Percentiles rank a stretch among this genome's conserved stretches.
Conservation (phyloP, 1,140 invertebrate genomes). For the Chironomus tepperi region DNA sequence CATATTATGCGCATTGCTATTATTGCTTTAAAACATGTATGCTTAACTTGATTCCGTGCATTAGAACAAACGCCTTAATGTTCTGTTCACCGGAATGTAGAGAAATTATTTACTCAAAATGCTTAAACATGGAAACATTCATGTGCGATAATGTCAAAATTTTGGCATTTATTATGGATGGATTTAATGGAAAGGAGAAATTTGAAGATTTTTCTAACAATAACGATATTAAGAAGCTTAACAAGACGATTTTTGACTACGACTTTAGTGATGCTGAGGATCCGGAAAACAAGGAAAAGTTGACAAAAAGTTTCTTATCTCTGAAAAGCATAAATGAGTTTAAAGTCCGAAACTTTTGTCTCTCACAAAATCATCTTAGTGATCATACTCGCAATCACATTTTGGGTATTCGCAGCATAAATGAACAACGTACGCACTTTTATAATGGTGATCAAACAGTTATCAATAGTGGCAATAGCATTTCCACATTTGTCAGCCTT, state of each 20-base stretch:
- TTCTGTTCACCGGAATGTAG: neutral
- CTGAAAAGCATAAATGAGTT: slow-evolving; percentile 33
- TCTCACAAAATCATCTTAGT: too few species aligned
- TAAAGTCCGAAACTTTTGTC: neutral
- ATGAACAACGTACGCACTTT: neutral
- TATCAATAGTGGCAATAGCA: neutral
- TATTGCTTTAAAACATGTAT: slow-evolving; percentile 61
- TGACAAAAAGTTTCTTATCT: neutral
- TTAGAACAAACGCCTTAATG: slow-evolving; percentile 45
- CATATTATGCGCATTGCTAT: slow-evolving; percentile 56
- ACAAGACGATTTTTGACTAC: neutral
- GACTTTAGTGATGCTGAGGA: neutral
- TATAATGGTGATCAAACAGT: neutral
- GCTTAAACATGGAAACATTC: neutral
- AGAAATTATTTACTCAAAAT: neutral
- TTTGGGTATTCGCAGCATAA: neutral
- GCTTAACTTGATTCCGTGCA: slow-evolving; percentile 56
- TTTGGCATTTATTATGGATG: neutral
- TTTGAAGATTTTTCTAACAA: neutral
- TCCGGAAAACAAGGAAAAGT: neutral
- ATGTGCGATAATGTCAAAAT: neutral
- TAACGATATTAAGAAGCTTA: neutral
- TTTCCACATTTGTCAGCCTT: neutral
- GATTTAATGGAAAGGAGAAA: neutral
- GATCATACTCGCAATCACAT: too few species aligned